phyloP scores from a whole-genome alignment of 2,113 vertebrate genomes.

The Myotis yumanensis region DNA sequence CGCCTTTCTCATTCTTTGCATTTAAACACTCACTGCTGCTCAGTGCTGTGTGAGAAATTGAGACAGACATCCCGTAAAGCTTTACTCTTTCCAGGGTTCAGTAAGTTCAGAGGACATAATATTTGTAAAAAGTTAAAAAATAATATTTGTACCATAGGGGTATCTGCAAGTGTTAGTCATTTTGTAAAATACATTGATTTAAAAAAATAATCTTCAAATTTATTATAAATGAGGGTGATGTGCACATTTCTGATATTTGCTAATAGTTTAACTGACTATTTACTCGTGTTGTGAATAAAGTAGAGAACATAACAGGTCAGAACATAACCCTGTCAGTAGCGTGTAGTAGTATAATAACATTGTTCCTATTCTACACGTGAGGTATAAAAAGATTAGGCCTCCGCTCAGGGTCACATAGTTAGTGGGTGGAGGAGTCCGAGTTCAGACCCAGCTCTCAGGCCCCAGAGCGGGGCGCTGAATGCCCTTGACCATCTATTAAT shows the following conservation, averaged over 20 bases:
- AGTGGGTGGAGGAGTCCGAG: neutral
- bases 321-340: neutral
- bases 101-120: neutral
- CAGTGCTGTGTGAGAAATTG: neutral
- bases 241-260: neutral
- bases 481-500: neutral
- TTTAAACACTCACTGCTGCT: neutral
- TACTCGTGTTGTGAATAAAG: neutral
- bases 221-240: neutral
- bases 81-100: neutral
- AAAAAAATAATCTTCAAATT: neutral
- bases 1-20: neutral
- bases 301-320: neutral
- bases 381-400: neutral
- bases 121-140: neutral
- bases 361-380: neutral
- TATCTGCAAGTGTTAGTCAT: neutral
- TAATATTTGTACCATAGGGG: neutral
- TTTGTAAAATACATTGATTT: neutral
- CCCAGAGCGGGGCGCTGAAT: neutral
- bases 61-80: neutral
- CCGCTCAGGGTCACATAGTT: neutral
- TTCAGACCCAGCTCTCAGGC: neutral
- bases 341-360: rapidly evolving
- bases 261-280: neutral